These are phyloP conservation scores for Coranthus polyacanthus DNA, from an alignment of 2,797 vertebrate species.

Conservation along the genomic window DNA sequence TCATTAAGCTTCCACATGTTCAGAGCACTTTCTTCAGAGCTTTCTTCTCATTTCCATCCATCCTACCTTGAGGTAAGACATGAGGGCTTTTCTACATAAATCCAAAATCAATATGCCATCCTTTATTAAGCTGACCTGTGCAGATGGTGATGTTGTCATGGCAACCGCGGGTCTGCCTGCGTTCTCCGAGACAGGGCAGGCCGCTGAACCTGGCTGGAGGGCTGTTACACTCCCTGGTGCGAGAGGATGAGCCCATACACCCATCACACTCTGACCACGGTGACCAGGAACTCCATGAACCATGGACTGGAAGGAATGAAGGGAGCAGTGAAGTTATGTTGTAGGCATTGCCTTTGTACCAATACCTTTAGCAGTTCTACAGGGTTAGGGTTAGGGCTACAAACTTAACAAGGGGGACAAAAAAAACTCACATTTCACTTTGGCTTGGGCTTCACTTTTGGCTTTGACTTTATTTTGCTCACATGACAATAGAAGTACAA, in stretches of 20 bases:
- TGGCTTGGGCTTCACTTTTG: too few relatives aligned
- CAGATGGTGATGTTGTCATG: slow-evolving; percentile 83
- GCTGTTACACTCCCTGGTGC: slow-evolving; percentile 83
- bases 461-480: too few relatives aligned
- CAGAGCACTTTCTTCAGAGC: too few relatives aligned
- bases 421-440: too few relatives aligned
- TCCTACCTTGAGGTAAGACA: neutral
- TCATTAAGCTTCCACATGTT: neutral
- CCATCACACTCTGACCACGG: slow-evolving; percentile 86
- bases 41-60: too few relatives aligned
- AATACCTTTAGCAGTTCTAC: too few relatives aligned
- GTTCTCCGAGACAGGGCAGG: slow-evolving; percentile 85
- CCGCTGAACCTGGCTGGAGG: slow-evolving; percentile 89
- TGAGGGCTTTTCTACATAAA: slow-evolving; percentile 1
- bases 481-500: too few relatives aligned
- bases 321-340: neutral
- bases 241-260: slow-evolving; percentile 82
- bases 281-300: slow-evolving; percentile 88
- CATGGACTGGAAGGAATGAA: slow-evolving; percentile 79
- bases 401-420: too few relatives aligned
- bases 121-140: slow-evolving; percentile 78
- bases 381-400: too few relatives aligned
- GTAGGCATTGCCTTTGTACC: too few relatives aligned
- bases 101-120: neutral
- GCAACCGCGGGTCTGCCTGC: slow-evolving; percentile 85